Evolutionary conservation across 2,797 vertebrate species (phyloP).

Genomic region (Tiaroga cobitis): DNA sequence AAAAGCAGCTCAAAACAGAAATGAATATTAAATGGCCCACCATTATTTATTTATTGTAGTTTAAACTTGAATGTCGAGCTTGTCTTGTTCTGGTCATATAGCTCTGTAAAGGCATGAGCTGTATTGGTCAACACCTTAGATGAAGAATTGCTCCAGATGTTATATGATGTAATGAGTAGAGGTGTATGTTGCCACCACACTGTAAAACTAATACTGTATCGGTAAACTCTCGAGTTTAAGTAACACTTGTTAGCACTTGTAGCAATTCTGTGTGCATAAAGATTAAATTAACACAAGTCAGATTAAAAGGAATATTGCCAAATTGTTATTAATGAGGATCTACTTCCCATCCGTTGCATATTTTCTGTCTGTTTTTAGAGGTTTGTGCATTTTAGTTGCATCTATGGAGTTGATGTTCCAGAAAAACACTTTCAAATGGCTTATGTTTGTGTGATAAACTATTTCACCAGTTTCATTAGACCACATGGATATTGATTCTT

Average conservation of each 20-base stretch:
- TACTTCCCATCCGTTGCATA: not conserved
- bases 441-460: conserved; percentile 5
- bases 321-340: not conserved
- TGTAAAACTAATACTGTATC: not conserved
- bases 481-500: not conserved
- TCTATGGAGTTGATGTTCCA: conserved; percentile 1
- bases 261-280: not conserved
- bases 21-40: conserved; percentile 29
- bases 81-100: not conserved
- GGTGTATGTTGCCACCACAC: conserved; percentile 13
- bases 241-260: conserved; percentile 5
- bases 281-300: not conserved
- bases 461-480: not conserved
- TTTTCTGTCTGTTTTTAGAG: conserved; percentile 1
- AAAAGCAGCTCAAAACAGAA: conserved; percentile 35
- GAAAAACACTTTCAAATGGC: not conserved
- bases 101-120: conserved; percentile 9
- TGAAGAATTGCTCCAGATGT: conserved; percentile 1
- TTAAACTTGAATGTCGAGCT: conserved; percentile 14
- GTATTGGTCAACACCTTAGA: conserved; percentile 4
- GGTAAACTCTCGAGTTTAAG: not conserved
- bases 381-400: not conserved
- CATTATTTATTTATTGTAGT: conserved; percentile 52
- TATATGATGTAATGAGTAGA: not conserved
- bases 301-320: conserved; percentile 21